These are phyloP conservation scores for Antitype chi DNA, from an alignment of 2,888 invertebrate species.

Conservation along the genomic window DNA sequence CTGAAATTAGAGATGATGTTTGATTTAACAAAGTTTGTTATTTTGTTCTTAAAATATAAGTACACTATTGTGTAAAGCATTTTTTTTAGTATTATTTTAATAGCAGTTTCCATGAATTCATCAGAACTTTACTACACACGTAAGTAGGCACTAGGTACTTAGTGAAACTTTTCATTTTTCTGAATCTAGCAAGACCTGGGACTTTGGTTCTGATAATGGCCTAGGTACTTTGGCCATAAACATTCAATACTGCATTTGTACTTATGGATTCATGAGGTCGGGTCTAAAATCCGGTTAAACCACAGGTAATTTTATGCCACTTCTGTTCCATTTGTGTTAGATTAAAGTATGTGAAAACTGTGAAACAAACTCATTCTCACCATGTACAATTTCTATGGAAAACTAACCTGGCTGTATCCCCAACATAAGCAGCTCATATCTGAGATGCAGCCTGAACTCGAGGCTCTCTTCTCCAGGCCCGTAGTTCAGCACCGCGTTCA, in stretches of 20 bases:
- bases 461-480: conserved; percentile 98
- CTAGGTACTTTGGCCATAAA: no score
- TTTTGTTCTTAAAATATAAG: background rate
- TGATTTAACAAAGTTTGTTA: background rate
- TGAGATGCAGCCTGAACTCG: conserved; percentile 98
- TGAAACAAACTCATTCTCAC: no score
- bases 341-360: no score
- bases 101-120: background rate
- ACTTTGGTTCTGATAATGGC: no score
- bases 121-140: background rate
- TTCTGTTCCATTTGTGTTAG: no score
- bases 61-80: background rate
- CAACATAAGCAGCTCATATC: conserved; percentile 99
- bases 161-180: background rate
- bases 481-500: conserved; percentile 98
- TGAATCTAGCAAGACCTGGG: background rate
- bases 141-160: no score
- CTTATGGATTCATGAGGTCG: no score
- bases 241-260: no score
- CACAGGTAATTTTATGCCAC: no score
- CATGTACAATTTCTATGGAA: no score
- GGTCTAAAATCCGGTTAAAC: no score
- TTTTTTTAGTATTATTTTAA: background rate
- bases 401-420: conserved; percentile 95
- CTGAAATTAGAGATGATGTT: conserved; percentile 75